Base-by-base conservation (phyloP, 1,140 invertebrate genomes). In the Melitaea cinxia region DNA sequence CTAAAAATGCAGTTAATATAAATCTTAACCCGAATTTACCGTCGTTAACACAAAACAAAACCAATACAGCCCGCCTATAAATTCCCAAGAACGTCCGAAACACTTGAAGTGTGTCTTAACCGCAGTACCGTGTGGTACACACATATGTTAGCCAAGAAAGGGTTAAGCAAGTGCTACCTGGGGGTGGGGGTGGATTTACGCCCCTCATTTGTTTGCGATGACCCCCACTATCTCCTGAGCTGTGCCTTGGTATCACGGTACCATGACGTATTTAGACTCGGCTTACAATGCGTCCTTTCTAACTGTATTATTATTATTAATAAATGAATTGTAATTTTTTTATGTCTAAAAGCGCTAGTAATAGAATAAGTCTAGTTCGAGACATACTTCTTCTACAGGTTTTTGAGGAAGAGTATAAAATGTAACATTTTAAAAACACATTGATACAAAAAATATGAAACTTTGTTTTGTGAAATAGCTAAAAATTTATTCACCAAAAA, bases 161-260 rank as follows among this genome's bases (percentile, higher is more conserved):
- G 84, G 83, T 87, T 87, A 83, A 86, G 83, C 78, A 81, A 81
- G 75, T 76, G 68, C 77, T 83, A 86, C 82, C 82, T 83, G 81
- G 50, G 65, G 71, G 53, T 42, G 60, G 49, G 65, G 70, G 79
- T 64, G 82, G 83, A 82, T 84, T 84, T 82, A 88, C 85, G 83
- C 85, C 85, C 85, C 85, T 88, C 87, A 89, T 89, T 89, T 89
- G 87, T 89, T 89, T 88, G 87, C 81, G 76, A 89, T 89, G 87
- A 89, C 87, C 87, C 86, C 82, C 79, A 82, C 75, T 88, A 86
- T 86, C 82, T 88, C 70, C 75, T 71, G 68, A 72, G 75, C 75
- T 42, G 74, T 80, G 73, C 78, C 77, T 78, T 76, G 68, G 76
- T 80, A 81, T 85, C 82, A 78, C 74, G 77, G 82, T 77, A 68